These are phyloP conservation scores for Trogon melanurus DNA, from an alignment of 2,113 vertebrate genomes.

Conservation along the genomic window DNA sequence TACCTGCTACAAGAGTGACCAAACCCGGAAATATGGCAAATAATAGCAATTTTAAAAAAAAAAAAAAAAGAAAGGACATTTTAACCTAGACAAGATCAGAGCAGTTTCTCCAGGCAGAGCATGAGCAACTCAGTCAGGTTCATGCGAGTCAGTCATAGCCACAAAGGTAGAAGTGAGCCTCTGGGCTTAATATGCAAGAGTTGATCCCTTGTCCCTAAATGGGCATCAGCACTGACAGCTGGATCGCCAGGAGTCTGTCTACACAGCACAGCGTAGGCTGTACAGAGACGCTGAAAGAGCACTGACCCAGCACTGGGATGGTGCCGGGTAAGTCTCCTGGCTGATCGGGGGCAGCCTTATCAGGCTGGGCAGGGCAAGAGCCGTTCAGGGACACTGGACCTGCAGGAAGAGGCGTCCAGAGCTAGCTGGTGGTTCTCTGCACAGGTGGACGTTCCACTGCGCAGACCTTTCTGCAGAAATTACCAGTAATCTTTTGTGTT, in stretches of 20 bases:
- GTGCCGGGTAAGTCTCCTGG: background rate
- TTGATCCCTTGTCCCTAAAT: slow-evolving; percentile 32
- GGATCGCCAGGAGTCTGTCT: background rate
- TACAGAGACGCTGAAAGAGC: background rate
- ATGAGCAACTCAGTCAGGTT: slow-evolving; percentile 23
- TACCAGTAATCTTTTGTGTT: background rate
- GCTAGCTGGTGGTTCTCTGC: background rate
- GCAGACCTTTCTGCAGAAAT: background rate
- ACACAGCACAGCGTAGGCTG: background rate
- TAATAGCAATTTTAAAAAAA: background rate
- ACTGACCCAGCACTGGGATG: background rate
- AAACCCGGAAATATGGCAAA: background rate
- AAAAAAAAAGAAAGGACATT: background rate
- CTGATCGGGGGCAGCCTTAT: background rate
- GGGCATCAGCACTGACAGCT: slow-evolving; percentile 1
- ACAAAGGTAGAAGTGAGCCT: slow-evolving; percentile 37
- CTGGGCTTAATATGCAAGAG: slow-evolving; percentile 22
- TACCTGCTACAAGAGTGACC: background rate
- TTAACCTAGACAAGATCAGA: background rate
- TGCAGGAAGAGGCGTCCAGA: background rate
- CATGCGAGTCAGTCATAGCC: background rate
- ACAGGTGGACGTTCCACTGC: background rate
- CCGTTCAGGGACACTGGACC: background rate
- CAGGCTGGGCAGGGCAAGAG: background rate
- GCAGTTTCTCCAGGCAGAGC: background rate